A percentile compares a stretch with the other conserved stretches of the same genome.
Conservation (phyloP, 2,888 invertebrate genomes). For the Aphodius sticticus region DNA sequence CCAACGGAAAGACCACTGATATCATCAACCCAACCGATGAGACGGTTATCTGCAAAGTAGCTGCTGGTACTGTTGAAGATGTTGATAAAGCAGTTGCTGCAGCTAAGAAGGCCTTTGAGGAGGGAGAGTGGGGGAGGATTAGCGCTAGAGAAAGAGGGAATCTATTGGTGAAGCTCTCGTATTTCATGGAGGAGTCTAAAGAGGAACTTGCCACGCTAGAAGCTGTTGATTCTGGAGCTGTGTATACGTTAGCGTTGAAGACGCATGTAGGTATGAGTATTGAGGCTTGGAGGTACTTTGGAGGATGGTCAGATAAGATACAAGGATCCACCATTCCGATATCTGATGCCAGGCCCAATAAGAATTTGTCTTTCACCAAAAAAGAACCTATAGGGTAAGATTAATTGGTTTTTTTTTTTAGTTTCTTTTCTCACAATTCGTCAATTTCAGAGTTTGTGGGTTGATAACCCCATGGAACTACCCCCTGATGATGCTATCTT, state of each 20-base stretch:
- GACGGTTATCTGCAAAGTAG: conserved; percentile 75
- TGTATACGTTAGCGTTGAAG: conserved; percentile 94
- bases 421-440: not conserved
- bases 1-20: conserved; percentile 68
- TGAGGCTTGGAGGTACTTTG: conserved; percentile 96
- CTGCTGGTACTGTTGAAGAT: conserved; percentile 77
- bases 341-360: conserved; percentile 89
- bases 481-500: conserved; percentile 97
- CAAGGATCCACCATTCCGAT: conserved; percentile 93
- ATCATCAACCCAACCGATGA: conserved; percentile 89
- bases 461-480: conserved; percentile 98
- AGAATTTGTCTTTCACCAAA: conserved; percentile 86
- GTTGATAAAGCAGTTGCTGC: conserved; percentile 89
- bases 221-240: conserved; percentile 93
- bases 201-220: conserved; percentile 96
- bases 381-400: conserved; percentile 87
- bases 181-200: conserved; percentile 93
- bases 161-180: conserved; percentile 86
- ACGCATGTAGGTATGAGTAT: conserved; percentile 99
- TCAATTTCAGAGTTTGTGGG: conserved; percentile 77
- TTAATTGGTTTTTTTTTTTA: too few species aligned
- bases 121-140: conserved; percentile 94
- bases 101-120: conserved; percentile 86
- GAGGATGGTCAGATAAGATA: conserved; percentile 97
- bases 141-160: conserved; percentile 90